Evolutionary conservation across 2,888 invertebrate genomes (phyloP).

Genomic region (Habrosyne pyritoides): DNA sequence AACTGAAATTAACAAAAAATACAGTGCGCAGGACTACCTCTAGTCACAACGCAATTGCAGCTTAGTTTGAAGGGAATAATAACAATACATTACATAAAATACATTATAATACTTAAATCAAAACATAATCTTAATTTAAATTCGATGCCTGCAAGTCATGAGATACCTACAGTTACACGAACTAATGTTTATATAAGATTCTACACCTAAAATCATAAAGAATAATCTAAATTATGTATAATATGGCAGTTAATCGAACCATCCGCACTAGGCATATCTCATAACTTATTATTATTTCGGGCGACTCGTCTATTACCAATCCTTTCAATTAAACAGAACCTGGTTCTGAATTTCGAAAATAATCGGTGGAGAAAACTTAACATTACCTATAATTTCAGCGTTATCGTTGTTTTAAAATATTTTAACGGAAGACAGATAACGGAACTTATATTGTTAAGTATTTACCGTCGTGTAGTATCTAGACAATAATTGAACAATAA

Average conservation of each 20-base stretch:
- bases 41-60: constrained; percentile 53
- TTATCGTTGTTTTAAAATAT: constrained; percentile 3
- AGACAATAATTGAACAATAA: background rate
- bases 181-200: constrained; percentile 61
- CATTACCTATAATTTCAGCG: constrained; percentile 35
- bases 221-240: constrained; percentile 79
- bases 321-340: constrained; percentile 63
- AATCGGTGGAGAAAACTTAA: constrained; percentile 76
- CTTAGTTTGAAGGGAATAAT: constrained; percentile 52
- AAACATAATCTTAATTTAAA: constrained; percentile 68
- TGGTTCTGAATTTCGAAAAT: constrained; percentile 71
- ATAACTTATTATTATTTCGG: constrained; percentile 50
- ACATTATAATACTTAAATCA: constrained; percentile 45
- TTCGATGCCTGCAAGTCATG: constrained; percentile 75
- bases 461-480: background rate
- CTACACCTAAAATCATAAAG: constrained; percentile 73
- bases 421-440: constrained; percentile 2
- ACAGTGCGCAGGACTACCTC: constrained; percentile 45
- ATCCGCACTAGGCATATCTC: constrained; percentile 74
- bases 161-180: constrained; percentile 61
- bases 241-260: constrained; percentile 83
- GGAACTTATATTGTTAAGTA: background rate
- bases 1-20: constrained; percentile 55
- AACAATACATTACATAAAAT: constrained; percentile 58
- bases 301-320: constrained; percentile 60